phyloP scores from a whole-genome alignment of 2,113 vertebrate genomes.

The Hippocampus mohnikei region DNA sequence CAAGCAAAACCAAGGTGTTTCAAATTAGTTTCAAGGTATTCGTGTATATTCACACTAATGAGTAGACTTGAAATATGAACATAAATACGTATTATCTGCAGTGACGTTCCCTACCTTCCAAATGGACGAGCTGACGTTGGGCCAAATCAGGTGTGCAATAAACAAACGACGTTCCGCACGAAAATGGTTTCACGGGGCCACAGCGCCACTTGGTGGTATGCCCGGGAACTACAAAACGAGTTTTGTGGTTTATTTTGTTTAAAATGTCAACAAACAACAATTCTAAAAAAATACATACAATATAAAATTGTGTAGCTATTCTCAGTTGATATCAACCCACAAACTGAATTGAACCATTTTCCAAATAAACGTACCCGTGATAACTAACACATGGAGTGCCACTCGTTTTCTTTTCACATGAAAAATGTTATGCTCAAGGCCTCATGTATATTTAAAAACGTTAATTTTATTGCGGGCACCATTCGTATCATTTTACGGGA shows the following conservation, averaged over 20 bases:
- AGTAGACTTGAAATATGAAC: too few relatives aligned
- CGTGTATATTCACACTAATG: too few relatives aligned
- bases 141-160: not conserved
- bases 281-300: not conserved
- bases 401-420: too few relatives aligned
- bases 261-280: not conserved
- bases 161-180: too few relatives aligned
- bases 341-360: too few relatives aligned
- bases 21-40: too few relatives aligned
- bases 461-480: too few relatives aligned
- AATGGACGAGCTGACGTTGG: not conserved
- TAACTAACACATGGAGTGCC: not conserved
- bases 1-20: too few relatives aligned
- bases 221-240: not conserved
- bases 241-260: not conserved
- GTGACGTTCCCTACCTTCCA: not conserved
- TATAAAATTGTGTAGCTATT: not conserved
- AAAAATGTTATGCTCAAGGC: too few relatives aligned
- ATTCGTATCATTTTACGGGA: not conserved
- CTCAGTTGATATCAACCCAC: too few relatives aligned
- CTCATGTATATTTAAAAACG: too few relatives aligned
- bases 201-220: slow-evolving; percentile 56
- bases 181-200: slow-evolving; percentile 33
- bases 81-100: not conserved
- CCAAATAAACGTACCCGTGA: not conserved